These are phyloP conservation scores for Dryoscopus gambensis DNA, from an alignment of 2,113 vertebrate species.

Conservation along the genomic window DNA sequence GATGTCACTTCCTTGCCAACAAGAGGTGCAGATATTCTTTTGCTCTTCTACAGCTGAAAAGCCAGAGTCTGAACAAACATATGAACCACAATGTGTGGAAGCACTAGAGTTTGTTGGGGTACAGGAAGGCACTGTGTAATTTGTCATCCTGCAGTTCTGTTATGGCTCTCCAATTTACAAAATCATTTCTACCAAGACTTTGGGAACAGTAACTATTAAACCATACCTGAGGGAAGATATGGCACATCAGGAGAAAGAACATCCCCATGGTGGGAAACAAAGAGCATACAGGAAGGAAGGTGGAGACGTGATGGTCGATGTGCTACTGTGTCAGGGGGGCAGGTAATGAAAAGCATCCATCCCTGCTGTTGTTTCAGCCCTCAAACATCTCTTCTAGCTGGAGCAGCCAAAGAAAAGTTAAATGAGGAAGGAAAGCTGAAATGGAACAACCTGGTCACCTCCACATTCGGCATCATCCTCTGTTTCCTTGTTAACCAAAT, in stretches of 20 bases:
- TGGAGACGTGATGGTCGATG: not conserved
- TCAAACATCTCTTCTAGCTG: not conserved
- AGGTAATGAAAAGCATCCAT: not conserved
- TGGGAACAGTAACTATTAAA: not conserved
- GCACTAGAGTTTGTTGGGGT: not conserved
- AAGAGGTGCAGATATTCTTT: not conserved
- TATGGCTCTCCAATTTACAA: not conserved
- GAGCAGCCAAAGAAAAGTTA: constrained; percentile 29
- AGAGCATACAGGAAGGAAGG: not conserved
- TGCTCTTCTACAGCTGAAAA: not conserved
- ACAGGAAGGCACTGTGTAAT: not conserved
- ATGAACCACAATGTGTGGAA: not conserved
- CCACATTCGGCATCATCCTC: not conserved
- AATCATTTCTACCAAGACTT: not conserved
- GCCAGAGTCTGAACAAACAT: not conserved
- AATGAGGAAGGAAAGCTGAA: constrained; percentile 56
- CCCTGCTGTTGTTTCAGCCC: not conserved
- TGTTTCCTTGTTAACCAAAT: constrained; percentile 29
- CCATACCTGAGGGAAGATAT: not conserved
- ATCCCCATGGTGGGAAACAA: not conserved
- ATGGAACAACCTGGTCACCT: constrained; percentile 52
- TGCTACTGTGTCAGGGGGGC: not conserved
- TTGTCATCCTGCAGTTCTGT: not conserved
- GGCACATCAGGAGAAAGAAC: not conserved
- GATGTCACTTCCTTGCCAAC: not conserved